These are phyloP conservation scores for Brachionus plicatilis DNA, from an alignment of 1,140 invertebrate species.

Conservation along the genomic window DNA sequence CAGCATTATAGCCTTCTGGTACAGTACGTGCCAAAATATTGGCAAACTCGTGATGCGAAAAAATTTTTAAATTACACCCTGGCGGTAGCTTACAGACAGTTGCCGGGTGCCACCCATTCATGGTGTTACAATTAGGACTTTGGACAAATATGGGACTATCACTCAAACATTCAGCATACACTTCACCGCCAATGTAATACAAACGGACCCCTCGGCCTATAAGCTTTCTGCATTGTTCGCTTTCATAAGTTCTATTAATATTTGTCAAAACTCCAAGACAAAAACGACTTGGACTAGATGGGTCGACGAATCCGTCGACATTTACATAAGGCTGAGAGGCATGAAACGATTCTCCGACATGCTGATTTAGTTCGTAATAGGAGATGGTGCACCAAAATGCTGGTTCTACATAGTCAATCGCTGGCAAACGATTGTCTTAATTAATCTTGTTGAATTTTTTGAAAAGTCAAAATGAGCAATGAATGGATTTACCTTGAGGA, in stretches of 20 bases:
- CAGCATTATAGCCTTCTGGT: conserved; percentile 93
- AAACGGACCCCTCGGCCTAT: conserved; percentile 65
- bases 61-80: conserved; percentile 97
- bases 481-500: conserved; percentile 21
- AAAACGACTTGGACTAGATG: conserved; percentile 79
- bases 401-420: conserved; percentile 35
- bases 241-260: conserved; percentile 85
- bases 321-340: background rate
- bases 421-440: conserved; percentile 30
- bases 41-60: conserved; percentile 98
- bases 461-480: background rate
- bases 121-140: conserved; percentile 54
- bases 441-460: background rate
- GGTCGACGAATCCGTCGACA: conserved; percentile 60
- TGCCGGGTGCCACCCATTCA: conserved; percentile 90
- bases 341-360: conserved; percentile 54
- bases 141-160: conserved; percentile 42
- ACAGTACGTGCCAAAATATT: conserved; percentile 85
- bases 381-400: conserved; percentile 90
- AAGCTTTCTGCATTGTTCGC: conserved; percentile 86
- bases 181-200: conserved; percentile 32
- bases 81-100: conserved; percentile 95
- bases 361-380: conserved; percentile 96
- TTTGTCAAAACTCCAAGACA: conserved; percentile 92
- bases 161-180: conserved; percentile 35